Conservation (phyloP, 2,888 invertebrate species). For the Hirtodrosophila histrioides region DNA sequence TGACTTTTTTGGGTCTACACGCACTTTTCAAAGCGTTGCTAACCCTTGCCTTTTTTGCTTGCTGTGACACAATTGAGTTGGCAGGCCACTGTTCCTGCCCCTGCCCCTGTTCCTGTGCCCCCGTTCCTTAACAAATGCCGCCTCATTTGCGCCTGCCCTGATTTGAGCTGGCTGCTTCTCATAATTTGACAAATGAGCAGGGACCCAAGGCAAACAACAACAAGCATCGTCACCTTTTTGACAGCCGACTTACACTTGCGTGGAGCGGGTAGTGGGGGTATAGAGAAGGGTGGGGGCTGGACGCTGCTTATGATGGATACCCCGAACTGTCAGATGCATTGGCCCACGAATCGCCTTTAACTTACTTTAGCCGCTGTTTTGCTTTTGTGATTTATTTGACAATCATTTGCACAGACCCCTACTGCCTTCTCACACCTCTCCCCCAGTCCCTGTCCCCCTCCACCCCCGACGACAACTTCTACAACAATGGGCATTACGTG, state of each 20-base stretch:
- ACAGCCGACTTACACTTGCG: slow-evolving; percentile 49
- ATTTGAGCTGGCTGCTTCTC: slow-evolving; percentile 58
- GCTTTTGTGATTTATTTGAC: slow-evolving; percentile 73
- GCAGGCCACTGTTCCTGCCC: not conserved
- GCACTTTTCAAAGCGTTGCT: slow-evolving; percentile 43
- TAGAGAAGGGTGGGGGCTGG: not conserved
- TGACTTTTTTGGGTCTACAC: slow-evolving; percentile 40
- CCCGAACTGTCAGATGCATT: slow-evolving; percentile 50
- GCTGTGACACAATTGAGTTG: slow-evolving; percentile 47
- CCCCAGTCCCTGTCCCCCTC: not conserved
- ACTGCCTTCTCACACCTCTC: slow-evolving; percentile 1
- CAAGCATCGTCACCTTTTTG: slow-evolving; percentile 74
- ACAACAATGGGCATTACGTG: slow-evolving; percentile 67
- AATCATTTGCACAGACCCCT: slow-evolving; percentile 66
- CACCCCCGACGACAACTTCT: slow-evolving; percentile 11
- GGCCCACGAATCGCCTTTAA: slow-evolving; percentile 20
- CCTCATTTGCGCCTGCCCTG: slow-evolving; percentile 73
- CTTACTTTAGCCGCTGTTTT: slow-evolving; percentile 38
- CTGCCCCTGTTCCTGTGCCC: slow-evolving; percentile 1
- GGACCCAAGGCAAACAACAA: slow-evolving; percentile 24
- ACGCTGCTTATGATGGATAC: slow-evolving; percentile 46
- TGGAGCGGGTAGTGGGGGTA: not conserved
- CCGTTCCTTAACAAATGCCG: slow-evolving; percentile 54
- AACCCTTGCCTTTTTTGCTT: slow-evolving; percentile 31
- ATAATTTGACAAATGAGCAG: slow-evolving; percentile 74